These are phyloP conservation scores for Ruditapes philippinarum DNA, from an alignment of 1,140 invertebrate genomes.

Conservation along the genomic window DNA sequence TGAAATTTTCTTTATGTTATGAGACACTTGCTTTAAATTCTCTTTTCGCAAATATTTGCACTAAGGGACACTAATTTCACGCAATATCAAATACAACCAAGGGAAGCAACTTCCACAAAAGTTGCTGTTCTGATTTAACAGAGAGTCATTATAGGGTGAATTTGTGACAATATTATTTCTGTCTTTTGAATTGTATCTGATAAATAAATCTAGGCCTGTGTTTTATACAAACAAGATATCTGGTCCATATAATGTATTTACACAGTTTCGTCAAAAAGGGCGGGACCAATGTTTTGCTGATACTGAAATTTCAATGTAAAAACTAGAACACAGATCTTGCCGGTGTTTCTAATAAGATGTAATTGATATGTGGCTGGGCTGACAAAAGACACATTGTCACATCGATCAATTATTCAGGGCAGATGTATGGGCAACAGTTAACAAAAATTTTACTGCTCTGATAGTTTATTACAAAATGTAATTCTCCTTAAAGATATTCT, in stretches of 20 bases:
- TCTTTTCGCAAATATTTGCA: neutral
- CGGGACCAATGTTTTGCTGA: conserved; percentile 13
- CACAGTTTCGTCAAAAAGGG: conserved; percentile 21
- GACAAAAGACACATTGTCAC: conserved; percentile 45
- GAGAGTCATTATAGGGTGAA: neutral
- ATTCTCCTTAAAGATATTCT: neutral
- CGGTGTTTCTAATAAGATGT: conserved; percentile 41
- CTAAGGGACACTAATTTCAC: conserved; percentile 23
- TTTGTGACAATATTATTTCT: conserved; percentile 8
- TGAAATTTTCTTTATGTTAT: too few relatives aligned
- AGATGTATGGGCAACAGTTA: conserved; percentile 45
- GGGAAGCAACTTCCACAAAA: neutral
- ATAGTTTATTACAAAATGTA: conserved; percentile 45
- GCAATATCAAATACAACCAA: neutral
- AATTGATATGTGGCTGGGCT: conserved; percentile 33
- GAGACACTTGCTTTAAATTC: conserved; percentile 14
- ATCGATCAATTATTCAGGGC: conserved; percentile 24
- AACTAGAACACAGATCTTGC: conserved; percentile 4
- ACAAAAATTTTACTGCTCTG: conserved; percentile 41
- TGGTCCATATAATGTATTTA: conserved; percentile 44
- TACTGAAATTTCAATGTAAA: conserved; percentile 37
- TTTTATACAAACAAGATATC: conserved; percentile 47
- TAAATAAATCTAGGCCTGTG: conserved; percentile 44
- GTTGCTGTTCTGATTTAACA: too few relatives aligned
- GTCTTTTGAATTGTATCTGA: conserved; percentile 48